Evolutionary conservation across 2,888 invertebrate species (phyloP), one percentile per base, ranked within the genome.

Genomic region (Cheilosia urbana): DNA sequence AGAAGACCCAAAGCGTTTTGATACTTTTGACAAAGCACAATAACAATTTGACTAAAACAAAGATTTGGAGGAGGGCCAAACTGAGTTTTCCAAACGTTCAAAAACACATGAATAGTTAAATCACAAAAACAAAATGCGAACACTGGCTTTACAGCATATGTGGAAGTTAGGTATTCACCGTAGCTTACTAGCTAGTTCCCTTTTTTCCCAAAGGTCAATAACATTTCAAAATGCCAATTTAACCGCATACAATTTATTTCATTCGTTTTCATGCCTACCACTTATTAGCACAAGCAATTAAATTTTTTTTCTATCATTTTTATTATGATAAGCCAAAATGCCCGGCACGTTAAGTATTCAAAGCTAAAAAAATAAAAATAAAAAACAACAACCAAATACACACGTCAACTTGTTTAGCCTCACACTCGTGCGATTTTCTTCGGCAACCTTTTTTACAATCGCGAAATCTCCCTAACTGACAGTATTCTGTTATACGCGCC

Each of bases 191-290:
- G 19, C 4, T 5, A 19, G 19, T 42, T 45, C 21, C 15, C 6
- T 15, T 49, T 34, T 47, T 34, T 13, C 9, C 5, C n/a, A 62
- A 77, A 65, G 72, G 49, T 72, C 78, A 72, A 58, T 71, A 57
- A 63, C 78, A 63, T 45, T 55, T 42, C 24, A 37, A 68, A 60
- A 53, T 53, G 21, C 13, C 53, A 45, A 62, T 34, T 62, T 13
- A 34, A 69, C 42, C 57, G 49, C 40, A 21, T 58, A 51, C 21
- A 49, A 55, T 58, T 30, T 42, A 58, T 53, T 72, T 45, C 42
- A 37, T 57, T 57, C 24, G 17, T 42, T 51, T 65, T 42, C 49
- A 19, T 62, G 19, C 40, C 27, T 40, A 51, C 27, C 11, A 17
- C 57, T 37, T 15, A 63, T 63, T 71, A 65, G 42, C 57, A 49